A percentile compares a stretch with the other conserved stretches of the same genome.
phyloP scores from a whole-genome alignment of 1,140 invertebrate genomes.

The Rhagoletis pomonella region DNA sequence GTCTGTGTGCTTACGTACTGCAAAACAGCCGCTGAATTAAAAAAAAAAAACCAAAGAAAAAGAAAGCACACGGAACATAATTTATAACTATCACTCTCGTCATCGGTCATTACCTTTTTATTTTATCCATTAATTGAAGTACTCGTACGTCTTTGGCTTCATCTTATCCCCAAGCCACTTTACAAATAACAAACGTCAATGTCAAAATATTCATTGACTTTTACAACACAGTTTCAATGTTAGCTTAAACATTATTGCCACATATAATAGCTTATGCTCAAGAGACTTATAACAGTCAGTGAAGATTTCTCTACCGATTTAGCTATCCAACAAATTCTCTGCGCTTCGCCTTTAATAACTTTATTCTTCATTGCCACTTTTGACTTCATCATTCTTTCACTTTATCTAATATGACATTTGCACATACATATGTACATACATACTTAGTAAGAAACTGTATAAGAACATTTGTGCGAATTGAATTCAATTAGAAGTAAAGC shows the following conservation, averaged over 20 bases:
- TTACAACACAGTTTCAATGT: neutral
- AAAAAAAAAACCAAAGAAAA: too few relatives aligned
- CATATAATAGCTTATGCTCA: neutral
- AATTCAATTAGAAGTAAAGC: conserved; percentile 23
- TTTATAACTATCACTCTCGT: neutral
- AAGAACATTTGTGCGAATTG: conserved; percentile 18
- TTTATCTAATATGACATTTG: neutral
- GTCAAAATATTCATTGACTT: neutral
- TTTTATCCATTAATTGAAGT: neutral
- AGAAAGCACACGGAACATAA: too few relatives aligned
- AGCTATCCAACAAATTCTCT: neutral
- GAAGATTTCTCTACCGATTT: neutral
- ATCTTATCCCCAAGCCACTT: neutral
- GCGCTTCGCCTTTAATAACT: neutral
- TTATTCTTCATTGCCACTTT: neutral
- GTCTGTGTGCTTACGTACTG: too few relatives aligned
- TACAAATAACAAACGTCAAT: neutral
- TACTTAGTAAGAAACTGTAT: too few relatives aligned
- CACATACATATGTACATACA: too few relatives aligned
- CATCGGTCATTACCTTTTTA: conserved; percentile 30
- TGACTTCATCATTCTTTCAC: neutral
- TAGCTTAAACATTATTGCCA: neutral
- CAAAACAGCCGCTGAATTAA: too few relatives aligned
- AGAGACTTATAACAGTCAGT: too few relatives aligned
- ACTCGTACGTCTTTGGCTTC: neutral